These are phyloP conservation scores for Penaeus vannamei DNA, from an alignment of 1,140 invertebrate species.

Conservation along the genomic window DNA sequence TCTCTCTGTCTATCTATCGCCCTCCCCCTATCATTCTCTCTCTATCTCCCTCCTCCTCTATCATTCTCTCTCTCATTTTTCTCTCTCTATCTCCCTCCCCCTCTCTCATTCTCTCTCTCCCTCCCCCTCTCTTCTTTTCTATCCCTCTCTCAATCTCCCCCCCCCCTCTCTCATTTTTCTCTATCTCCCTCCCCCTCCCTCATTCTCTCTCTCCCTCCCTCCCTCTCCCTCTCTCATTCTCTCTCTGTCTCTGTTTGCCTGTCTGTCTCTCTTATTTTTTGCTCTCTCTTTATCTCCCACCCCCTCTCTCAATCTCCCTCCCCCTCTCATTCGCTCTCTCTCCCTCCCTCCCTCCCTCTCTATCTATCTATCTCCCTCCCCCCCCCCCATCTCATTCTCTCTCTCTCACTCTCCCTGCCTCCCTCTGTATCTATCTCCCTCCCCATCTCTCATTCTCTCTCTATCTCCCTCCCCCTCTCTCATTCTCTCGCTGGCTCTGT, in stretches of 20 bases:
- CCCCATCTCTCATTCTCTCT: background rate
- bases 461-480: background rate
- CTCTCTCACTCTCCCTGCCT: background rate
- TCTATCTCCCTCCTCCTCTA: background rate
- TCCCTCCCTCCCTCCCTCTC: background rate
- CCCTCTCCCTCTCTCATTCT: background rate
- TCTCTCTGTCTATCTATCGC: no score
- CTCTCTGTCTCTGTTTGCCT: no score
- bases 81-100: background rate
- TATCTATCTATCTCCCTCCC: background rate
- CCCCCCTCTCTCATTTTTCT: background rate
- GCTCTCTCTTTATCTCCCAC: no score
- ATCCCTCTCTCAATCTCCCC: constrained; percentile 30
- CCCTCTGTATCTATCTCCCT: no score
- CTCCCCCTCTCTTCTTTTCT: background rate
- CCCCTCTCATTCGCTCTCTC: no score
- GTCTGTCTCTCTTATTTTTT: no score
- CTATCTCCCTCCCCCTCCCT: background rate
- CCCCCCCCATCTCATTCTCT: background rate
- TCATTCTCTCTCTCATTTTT: background rate
- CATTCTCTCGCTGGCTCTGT: background rate
- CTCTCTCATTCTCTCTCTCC: background rate
- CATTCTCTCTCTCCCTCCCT: no score
- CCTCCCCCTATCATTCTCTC: background rate
- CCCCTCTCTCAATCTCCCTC: no score